Conservation (phyloP, 1,140 invertebrate species). For the Drosophila watanabei region DNA sequence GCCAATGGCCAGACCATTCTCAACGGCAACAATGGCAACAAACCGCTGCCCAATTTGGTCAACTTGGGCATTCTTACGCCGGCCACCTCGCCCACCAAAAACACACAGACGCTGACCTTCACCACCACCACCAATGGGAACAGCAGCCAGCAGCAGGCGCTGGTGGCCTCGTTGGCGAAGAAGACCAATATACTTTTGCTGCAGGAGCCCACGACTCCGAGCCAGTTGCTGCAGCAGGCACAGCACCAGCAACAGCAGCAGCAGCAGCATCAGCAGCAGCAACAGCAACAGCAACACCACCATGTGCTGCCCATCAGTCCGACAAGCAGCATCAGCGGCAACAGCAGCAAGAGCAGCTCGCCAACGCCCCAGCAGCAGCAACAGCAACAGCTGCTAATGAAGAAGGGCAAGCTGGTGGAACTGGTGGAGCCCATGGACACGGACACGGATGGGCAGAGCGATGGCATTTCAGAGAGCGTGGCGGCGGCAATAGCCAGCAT, state of each 20-base stretch:
- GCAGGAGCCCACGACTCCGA: conserved; percentile 53
- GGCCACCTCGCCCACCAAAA: conserved; percentile 86
- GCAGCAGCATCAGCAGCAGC: conserved; percentile 48
- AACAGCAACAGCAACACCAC: conserved; percentile 63
- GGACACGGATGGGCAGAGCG: conserved; percentile 51
- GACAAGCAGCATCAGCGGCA: conserved; percentile 70
- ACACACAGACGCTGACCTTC: conserved; percentile 79
- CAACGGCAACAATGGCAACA: conserved; percentile 53
- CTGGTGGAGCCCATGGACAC: conserved; percentile 71
- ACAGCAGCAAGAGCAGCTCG: conserved; percentile 75
- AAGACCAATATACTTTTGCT: conserved; percentile 67
- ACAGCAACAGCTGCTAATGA: conserved; percentile 30
- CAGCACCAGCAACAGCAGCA: conserved; percentile 49
- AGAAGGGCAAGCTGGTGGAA: conserved; percentile 56
- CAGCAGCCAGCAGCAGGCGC: conserved; percentile 50
- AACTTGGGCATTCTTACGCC: conserved; percentile 87
- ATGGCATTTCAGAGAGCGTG: conserved; percentile 53
- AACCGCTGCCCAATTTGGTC: conserved; percentile 79
- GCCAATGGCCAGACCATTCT: conserved; percentile 51
- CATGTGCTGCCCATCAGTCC: conserved; percentile 80
- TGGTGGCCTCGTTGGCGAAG: conserved; percentile 61
- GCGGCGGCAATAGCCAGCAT: conserved; percentile 48
- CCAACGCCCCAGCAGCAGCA: conserved; percentile 63
- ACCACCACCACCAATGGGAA: conserved; percentile 62
- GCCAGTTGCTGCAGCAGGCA: conserved; percentile 42